Conservation (phyloP, 2,888 invertebrate species). For the Parascotia fuliginaria region DNA sequence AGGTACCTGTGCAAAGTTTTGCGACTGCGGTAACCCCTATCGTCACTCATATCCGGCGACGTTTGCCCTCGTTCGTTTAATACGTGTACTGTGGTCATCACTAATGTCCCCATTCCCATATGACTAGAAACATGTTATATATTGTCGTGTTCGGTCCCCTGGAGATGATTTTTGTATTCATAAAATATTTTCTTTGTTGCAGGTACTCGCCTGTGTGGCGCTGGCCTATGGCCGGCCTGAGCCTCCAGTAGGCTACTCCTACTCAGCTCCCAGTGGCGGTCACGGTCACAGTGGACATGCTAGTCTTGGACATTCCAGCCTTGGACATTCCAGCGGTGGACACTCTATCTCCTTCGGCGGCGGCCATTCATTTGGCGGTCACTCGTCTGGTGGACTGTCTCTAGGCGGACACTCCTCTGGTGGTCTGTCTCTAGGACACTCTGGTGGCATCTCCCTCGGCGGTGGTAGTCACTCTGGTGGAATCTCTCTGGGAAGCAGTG, state of each 20-base stretch:
- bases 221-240: constrained; percentile 79
- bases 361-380: constrained; percentile 32
- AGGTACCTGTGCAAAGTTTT: constrained; percentile 1
- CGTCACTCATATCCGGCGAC: constrained; percentile 1
- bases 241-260: constrained; percentile 82
- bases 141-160: not conserved
- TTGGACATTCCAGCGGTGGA: constrained; percentile 55
- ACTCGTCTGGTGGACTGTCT: constrained; percentile 56
- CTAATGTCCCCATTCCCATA: not conserved
- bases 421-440: not conserved
- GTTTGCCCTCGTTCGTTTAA: not conserved
- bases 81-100: not conserved
- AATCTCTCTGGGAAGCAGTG: constrained; percentile 12
- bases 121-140: not conserved
- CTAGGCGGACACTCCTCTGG: constrained; percentile 54
- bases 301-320: constrained; percentile 43
- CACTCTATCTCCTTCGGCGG: constrained; percentile 64
- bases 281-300: constrained; percentile 36
- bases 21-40: not conserved
- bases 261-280: constrained; percentile 65
- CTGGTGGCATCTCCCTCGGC: constrained; percentile 45
- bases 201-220: constrained; percentile 82
- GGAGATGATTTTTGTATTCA: not conserved
- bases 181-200: constrained; percentile 47
- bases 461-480: constrained; percentile 41